Base-by-base conservation (phyloP, 2,113 vertebrate genomes). In the Melanerpes formicivorus region DNA sequence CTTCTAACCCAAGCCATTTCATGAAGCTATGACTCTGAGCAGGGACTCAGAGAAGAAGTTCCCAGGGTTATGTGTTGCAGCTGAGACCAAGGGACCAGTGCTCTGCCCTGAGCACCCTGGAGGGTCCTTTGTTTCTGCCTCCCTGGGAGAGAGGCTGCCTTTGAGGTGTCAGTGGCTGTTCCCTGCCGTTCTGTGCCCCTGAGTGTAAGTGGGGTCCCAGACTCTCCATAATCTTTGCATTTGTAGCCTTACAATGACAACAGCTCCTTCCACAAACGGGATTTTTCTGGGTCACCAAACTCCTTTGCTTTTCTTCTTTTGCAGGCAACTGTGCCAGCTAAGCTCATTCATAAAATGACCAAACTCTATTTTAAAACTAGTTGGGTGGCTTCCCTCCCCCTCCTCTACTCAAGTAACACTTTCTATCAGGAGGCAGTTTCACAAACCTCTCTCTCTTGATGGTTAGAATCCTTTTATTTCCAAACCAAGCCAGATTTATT, bases 271-370 rank as follows among this genome's bases (percentile, higher is more conserved):
- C 86, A 58, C 82, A 93, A 65, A 55, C 29, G 4, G 59, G 5
- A 3, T 84, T 94, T 95, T 93, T 91, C 88, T 74, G 17, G 88
- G 90, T 42, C 82, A 80, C 2, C 72, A 23, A 65, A 25, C 27
- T 76, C 63, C 73, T n/a, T 77, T 54, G 59, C 55, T 87, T 30
- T 44, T 44, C 6, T 40, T 62, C 40, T 44, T 15, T 40, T 62
- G 44, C 88, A 63, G 88, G 67, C 64, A 73, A 50, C 79, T 56
- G 82, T 95, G 85, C 25, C 88, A 78, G 77, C 60, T 21, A 87
- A 30, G 65, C 90, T 94, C 88, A 78, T 88, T 93, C 94, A 95
- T 86, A 88, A 95, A 95, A 80, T 81, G 84, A 48, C 94, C 89
- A 64, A 77, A 84, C 32, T 90, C 90, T 71, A 25, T 88, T 93